Percentiles rank a stretch among this genome's conserved stretches.
phyloP scores from a whole-genome alignment of 1,140 invertebrate species.

The Drosophila takahashii region DNA sequence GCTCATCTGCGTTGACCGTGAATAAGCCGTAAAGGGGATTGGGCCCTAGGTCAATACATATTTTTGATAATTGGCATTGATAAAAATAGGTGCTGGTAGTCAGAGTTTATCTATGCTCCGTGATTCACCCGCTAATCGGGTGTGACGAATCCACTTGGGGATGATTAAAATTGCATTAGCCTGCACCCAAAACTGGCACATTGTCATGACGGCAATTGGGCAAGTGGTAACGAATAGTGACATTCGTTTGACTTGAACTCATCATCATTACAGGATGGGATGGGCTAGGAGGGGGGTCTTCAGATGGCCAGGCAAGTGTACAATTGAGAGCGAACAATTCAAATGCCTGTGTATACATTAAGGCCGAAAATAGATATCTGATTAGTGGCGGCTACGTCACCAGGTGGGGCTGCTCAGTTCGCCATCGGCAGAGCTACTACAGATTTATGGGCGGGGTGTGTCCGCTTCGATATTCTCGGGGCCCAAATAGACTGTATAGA shows the following conservation, averaged over 20 bases:
- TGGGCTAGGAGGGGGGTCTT: background rate
- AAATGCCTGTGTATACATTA: slow-evolving; percentile 67
- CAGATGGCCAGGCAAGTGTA: slow-evolving; percentile 38
- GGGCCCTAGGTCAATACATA: slow-evolving; percentile 40
- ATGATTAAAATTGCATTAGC: slow-evolving; percentile 62
- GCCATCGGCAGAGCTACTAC: slow-evolving; percentile 17
- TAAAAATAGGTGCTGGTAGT: slow-evolving; percentile 46
- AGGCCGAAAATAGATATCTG: slow-evolving; percentile 73
- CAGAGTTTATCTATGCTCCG: slow-evolving; percentile 18
- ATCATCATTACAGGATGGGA: slow-evolving; percentile 31
- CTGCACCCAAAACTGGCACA: slow-evolving; percentile 58
- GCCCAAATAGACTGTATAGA: slow-evolving; percentile 16
- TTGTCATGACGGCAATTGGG: slow-evolving; percentile 57
- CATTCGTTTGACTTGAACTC: slow-evolving; percentile 46
- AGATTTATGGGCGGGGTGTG: slow-evolving; percentile 59
- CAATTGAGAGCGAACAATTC: slow-evolving; percentile 71
- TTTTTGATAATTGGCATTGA: slow-evolving; percentile 62
- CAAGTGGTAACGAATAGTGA: slow-evolving; percentile 20
- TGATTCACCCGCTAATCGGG: slow-evolving; percentile 72
- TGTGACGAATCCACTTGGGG: slow-evolving; percentile 65
- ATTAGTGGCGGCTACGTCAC: slow-evolving; percentile 78
- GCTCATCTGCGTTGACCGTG: slow-evolving; percentile 53
- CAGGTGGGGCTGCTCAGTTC: slow-evolving; percentile 57
- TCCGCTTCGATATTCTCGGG: slow-evolving; percentile 56
- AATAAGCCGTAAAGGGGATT: slow-evolving; percentile 50